Conservation (phyloP, 2,797 vertebrate genomes). For the Bradypodion pumilum region DNA sequence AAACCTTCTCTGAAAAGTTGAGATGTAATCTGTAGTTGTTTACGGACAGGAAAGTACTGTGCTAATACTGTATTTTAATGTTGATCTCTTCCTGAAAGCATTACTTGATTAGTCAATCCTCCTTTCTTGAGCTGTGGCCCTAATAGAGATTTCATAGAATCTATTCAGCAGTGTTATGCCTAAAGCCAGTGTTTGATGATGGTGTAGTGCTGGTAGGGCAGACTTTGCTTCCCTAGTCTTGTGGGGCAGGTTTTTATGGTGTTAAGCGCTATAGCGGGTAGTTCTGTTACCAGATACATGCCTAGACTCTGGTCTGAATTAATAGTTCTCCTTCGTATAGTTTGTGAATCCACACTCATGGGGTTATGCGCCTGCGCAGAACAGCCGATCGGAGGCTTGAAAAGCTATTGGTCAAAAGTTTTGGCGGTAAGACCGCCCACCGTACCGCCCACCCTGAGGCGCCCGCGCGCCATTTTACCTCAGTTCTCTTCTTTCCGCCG, state of each 20-base stretch:
- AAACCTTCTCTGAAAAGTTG: background rate
- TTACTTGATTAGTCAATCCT: background rate
- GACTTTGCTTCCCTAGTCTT: background rate
- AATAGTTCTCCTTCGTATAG: too few species aligned
- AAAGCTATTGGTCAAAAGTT: too few species aligned
- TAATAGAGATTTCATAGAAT: background rate
- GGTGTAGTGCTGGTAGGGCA: background rate
- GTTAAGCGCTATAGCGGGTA: background rate
- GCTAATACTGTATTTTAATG: background rate
- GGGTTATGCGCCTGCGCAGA: too few species aligned
- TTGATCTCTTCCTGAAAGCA: background rate
- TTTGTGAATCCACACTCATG: too few species aligned
- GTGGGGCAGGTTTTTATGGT: background rate
- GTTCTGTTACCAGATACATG: background rate
- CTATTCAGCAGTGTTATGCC: background rate
- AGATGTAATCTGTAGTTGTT: background rate
- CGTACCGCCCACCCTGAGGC: too few species aligned
- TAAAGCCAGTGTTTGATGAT: background rate
- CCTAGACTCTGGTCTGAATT: background rate
- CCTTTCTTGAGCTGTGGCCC: background rate
- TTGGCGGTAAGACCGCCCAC: too few species aligned
- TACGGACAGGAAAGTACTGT: background rate
- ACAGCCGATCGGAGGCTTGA: too few species aligned
- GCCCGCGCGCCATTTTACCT: too few species aligned
- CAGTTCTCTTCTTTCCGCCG: too few species aligned